A percentile compares a stretch with the other conserved stretches of the same genome.
phyloP scores from a whole-genome alignment of 2,113 vertebrate species.

The Procavia capensis region DNA sequence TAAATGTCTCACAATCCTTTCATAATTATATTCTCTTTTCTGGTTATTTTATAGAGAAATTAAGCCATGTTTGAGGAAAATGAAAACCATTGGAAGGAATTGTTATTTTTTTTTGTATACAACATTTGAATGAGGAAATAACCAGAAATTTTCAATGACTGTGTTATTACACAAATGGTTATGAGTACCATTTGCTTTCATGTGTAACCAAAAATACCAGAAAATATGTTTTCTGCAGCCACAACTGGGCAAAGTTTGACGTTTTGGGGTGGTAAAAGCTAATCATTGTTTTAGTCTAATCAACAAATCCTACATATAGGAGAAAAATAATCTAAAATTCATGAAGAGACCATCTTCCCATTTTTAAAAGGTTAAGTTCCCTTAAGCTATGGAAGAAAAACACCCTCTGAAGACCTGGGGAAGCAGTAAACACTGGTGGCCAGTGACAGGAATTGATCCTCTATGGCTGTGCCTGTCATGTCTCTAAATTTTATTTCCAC shows the following conservation, averaged over 20 bases:
- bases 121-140: neutral
- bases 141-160: conserved; percentile 20
- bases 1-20: neutral
- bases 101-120: neutral
- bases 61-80: neutral
- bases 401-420: conserved; percentile 87
- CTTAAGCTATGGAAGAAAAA: conserved; percentile 88
- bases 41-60: neutral
- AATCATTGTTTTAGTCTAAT: conserved; percentile 81
- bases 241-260: conserved; percentile 66
- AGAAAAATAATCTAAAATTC: conserved; percentile 89
- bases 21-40: neutral
- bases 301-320: conserved; percentile 78
- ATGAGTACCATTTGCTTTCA: neutral
- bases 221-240: conserved; percentile 11
- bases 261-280: conserved; percentile 48
- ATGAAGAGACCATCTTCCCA: conserved; percentile 86
- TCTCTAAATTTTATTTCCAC: conserved; percentile 90
- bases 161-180: neutral
- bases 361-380: conserved; percentile 91
- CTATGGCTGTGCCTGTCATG: conserved; percentile 89
- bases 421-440: conserved; percentile 91
- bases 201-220: neutral
- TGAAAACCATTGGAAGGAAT: neutral
- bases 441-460: conserved; percentile 93